Percentiles rank a stretch among this genome's conserved stretches.
These are phyloP conservation scores for Azorinus chamasolen DNA, from an alignment of 2,888 invertebrate genomes.

Conservation along the genomic window DNA sequence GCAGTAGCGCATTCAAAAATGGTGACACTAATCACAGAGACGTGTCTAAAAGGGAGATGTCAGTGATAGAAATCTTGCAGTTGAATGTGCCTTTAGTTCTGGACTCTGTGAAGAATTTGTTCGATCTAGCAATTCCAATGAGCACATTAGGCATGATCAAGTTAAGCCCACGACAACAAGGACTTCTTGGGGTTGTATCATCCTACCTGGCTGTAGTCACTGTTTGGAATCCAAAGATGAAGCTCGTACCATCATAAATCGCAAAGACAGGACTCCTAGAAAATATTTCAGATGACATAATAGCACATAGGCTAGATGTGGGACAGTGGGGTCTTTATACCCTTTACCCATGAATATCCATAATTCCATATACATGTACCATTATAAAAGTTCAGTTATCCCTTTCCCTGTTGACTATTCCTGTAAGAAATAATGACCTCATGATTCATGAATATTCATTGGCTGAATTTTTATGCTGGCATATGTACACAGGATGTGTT, in stretches of 20 bases:
- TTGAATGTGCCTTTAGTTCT: conserved; percentile 88
- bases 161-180: conserved; percentile 92
- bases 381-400: no score
- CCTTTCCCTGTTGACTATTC: no score
- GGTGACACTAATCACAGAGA: conserved; percentile 88
- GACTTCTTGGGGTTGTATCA: conserved; percentile 92
- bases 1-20: conserved; percentile 67
- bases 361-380: no score
- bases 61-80: conserved; percentile 61
- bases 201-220: conserved; percentile 93
- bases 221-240: conserved; percentile 92
- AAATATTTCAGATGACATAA: no score
- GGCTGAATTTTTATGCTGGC: no score
- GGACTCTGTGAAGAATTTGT: conserved; percentile 94
- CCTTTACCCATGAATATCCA: no score
- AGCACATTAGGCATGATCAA: conserved; percentile 93
- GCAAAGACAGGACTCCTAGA: no score
- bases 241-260: conserved; percentile 87
- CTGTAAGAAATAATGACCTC: no score
- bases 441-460: no score
- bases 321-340: no score
- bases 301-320: no score
- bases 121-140: conserved; percentile 95
- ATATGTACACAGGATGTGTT: no score
- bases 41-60: conserved; percentile 21